Evolutionary conservation across 1,140 invertebrate genomes (phyloP).

Genomic region (Drosophila busckii): DNA sequence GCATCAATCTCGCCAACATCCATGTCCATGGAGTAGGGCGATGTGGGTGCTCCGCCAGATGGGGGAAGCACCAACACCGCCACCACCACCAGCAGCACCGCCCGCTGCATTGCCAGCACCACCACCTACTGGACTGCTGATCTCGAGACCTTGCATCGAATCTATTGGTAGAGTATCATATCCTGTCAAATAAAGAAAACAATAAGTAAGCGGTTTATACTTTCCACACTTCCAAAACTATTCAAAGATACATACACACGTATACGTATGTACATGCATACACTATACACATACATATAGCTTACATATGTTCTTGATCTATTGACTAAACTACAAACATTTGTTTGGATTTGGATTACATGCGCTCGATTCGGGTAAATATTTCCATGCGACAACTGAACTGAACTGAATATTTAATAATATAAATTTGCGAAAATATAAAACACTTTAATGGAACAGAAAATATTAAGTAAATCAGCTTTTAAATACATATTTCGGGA

Average conservation of each 20-base stretch:
- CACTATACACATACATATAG: too few species aligned
- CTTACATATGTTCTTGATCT: too few species aligned
- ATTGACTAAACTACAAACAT: too few species aligned
- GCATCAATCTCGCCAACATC: slow-evolving; percentile 88
- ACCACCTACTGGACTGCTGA: slow-evolving; percentile 84
- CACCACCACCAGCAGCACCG: slow-evolving; percentile 77
- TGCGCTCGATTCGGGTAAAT: too few species aligned
- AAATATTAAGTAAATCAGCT: too few species aligned
- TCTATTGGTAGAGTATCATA: slow-evolving; percentile 98
- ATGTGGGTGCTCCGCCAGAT: slow-evolving; percentile 83
- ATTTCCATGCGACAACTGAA: too few species aligned
- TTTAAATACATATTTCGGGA: too few species aligned
- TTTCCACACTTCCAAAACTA: background rate
- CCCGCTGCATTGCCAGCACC: slow-evolving; percentile 41
- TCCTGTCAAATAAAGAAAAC: slow-evolving; percentile 81
- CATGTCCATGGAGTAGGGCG: slow-evolving; percentile 88
- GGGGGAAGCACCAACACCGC: slow-evolving; percentile 81
- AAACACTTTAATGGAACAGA: too few species aligned
- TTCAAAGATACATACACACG: background rate
- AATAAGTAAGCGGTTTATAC: too few species aligned
- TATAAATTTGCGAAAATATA: too few species aligned
- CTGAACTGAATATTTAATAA: too few species aligned
- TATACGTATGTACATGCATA: slow-evolving; percentile 3
- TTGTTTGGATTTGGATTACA: too few species aligned
- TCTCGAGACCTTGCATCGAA: slow-evolving; percentile 96